These are phyloP conservation scores for Rissa tridactyla DNA, from an alignment of 2,113 vertebrate genomes.

Conservation along the genomic window DNA sequence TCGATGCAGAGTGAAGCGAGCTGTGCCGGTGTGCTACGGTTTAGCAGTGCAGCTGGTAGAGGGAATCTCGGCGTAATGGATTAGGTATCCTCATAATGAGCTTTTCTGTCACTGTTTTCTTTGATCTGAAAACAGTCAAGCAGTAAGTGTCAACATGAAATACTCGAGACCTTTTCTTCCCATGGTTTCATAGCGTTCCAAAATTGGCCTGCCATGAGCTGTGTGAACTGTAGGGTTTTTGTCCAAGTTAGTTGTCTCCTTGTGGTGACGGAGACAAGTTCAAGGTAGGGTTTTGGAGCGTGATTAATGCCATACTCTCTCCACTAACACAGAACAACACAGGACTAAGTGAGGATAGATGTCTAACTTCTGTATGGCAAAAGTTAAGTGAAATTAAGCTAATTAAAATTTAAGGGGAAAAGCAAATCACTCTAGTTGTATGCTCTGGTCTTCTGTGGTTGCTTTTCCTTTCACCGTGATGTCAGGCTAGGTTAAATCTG, in stretches of 20 bases:
- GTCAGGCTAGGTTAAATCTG: not conserved
- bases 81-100: not conserved
- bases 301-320: not conserved
- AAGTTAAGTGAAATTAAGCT: not conserved
- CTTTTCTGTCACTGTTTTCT: not conserved
- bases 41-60: not conserved
- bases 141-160: not conserved
- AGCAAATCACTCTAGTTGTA: not conserved
- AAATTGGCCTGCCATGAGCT: not conserved
- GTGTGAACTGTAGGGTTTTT: not conserved
- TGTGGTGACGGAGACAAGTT: not conserved
- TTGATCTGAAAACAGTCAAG: not conserved
- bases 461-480: not conserved
- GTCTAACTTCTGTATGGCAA: not conserved
- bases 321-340: not conserved
- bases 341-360: not conserved
- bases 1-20: not conserved
- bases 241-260: not conserved
- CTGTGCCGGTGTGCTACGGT: not conserved
- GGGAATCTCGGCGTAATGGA: not conserved
- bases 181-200: not conserved
- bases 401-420: not conserved
- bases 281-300: not conserved
- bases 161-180: not conserved
- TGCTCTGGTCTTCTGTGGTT: not conserved